phyloP scores from a whole-genome alignment of 2,113 vertebrate genomes.

The Asarcornis scutulata region DNA sequence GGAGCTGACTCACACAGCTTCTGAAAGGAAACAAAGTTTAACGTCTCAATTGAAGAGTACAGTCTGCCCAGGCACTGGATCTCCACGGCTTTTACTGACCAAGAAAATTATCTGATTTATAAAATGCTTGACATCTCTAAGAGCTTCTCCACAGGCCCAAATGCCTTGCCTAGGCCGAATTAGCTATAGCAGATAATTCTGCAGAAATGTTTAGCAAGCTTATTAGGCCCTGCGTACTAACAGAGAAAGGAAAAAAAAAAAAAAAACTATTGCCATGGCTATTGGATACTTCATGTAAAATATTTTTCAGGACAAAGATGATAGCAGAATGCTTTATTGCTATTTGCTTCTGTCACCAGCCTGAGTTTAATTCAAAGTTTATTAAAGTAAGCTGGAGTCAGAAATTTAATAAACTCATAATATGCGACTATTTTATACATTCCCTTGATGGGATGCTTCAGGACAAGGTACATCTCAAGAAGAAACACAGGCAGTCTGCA shows the following conservation, averaged over 20 bases:
- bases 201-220: conserved; percentile 35
- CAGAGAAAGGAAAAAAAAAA: background rate
- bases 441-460: background rate
- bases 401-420: background rate
- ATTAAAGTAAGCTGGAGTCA: background rate
- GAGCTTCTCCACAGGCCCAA: conserved; percentile 5
- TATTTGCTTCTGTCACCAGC: background rate
- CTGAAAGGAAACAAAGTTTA: conserved; percentile 42
- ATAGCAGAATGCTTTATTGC: background rate
- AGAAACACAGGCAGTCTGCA: background rate
- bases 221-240: conserved; percentile 10
- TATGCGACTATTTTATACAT: background rate
- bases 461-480: background rate
- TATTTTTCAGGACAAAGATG: background rate
- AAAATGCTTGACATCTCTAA: conserved; percentile 48
- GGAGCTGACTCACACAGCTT: conserved; percentile 47
- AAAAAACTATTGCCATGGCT: background rate
- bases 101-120: conserved; percentile 43
- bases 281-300: background rate
- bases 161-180: background rate
- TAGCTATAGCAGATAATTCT: conserved; percentile 4
- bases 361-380: background rate
- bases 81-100: conserved; percentile 36
- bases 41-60: conserved; percentile 16
- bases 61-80: conserved; percentile 34